These are phyloP conservation scores for Apis florea DNA, from an alignment of 1,140 invertebrate genomes.

Conservation along the genomic window DNA sequence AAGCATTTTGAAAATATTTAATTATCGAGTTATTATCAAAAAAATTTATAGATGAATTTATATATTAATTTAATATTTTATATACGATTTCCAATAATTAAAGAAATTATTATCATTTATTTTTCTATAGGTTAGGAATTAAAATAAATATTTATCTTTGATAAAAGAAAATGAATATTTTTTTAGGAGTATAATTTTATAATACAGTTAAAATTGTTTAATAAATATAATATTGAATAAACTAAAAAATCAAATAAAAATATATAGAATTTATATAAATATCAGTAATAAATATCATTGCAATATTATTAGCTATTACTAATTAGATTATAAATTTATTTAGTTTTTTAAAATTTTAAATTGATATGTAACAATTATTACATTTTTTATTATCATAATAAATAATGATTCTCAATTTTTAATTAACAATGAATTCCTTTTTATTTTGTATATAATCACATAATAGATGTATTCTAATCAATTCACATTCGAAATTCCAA, in stretches of 20 bases:
- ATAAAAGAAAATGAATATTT: not conserved
- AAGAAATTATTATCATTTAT: not conserved
- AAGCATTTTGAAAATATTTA: slow-evolving; percentile 6
- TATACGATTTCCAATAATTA: not conserved
- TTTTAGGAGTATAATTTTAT: no score
- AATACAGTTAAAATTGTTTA: no score
- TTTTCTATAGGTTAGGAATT: no score
- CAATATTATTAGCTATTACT: no score
- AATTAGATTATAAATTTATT: no score
- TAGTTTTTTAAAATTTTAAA: no score
- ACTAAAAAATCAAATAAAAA: no score
- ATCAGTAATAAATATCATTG: no score
- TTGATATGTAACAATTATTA: not conserved
- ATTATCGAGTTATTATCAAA: slow-evolving; percentile 37
- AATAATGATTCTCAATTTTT: not conserved
- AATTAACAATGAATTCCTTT: not conserved
- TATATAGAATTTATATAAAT: no score
- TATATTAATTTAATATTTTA: not conserved
- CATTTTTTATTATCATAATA: not conserved
- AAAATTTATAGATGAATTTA: slow-evolving; percentile 46
- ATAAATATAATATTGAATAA: no score
- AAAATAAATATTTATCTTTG: not conserved
- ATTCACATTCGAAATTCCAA: slow-evolving; percentile 1
- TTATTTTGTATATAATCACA: not conserved
- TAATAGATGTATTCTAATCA: not conserved